Evolutionary conservation across 2,113 vertebrate genomes (phyloP).

Genomic region (Chiloscyllium plagiosum): DNA sequence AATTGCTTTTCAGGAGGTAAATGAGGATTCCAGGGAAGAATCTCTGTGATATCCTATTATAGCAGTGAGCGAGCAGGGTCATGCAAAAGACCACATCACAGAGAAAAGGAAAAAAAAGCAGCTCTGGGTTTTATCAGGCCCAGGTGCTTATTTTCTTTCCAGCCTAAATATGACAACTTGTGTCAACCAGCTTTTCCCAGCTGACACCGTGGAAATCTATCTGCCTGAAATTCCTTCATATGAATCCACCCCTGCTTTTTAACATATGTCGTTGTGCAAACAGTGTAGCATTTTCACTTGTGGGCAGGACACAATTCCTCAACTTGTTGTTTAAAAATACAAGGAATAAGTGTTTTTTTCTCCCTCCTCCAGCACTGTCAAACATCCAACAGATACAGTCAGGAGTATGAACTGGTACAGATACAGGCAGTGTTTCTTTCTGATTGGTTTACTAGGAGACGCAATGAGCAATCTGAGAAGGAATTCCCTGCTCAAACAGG

Average conservation of each 20-base stretch:
- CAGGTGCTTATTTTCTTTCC: slow-evolving; percentile 46
- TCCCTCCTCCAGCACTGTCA: neutral
- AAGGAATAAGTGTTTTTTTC: neutral
- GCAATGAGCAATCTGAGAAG: neutral
- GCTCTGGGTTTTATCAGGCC: slow-evolving; percentile 47
- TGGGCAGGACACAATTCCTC: neutral
- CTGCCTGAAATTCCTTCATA: neutral
- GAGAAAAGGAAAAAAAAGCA: slow-evolving; percentile 40
- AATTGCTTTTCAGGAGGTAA: slow-evolving; percentile 63
- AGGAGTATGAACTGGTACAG: neutral
- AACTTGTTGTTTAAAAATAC: neutral
- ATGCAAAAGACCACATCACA: slow-evolving; percentile 53
- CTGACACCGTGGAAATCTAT: neutral
- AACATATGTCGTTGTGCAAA: neutral
- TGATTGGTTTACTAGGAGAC: neutral
- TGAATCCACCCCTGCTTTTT: neutral
- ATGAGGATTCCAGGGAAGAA: slow-evolving; percentile 53
- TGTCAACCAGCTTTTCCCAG: neutral
- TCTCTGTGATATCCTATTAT: slow-evolving; percentile 64
- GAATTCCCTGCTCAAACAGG: neutral
- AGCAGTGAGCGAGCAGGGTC: slow-evolving; percentile 60
- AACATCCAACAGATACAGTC: neutral
- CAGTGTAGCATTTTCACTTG: neutral
- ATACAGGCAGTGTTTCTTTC: neutral
- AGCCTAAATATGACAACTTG: neutral